These are phyloP conservation scores for Litoditis marina DNA, from an alignment of 2,888 invertebrate genomes.

Conservation along the genomic window DNA sequence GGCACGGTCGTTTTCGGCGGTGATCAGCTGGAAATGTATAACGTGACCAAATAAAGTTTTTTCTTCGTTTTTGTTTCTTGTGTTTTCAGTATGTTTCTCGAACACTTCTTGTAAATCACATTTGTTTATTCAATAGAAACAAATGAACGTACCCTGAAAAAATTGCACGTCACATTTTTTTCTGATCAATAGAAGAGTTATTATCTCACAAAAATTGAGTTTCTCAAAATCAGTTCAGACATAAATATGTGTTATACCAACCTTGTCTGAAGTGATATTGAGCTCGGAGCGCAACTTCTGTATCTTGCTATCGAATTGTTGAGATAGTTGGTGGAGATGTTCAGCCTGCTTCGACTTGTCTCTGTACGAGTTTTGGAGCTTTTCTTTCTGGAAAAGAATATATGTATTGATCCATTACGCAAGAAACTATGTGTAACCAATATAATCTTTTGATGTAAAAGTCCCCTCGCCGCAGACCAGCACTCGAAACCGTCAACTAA, in stretches of 20 bases:
- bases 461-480: no score
- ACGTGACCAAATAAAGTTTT: no score
- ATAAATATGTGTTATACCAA: constrained; percentile 21
- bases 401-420: neutral
- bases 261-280: constrained; percentile 56
- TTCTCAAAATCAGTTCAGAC: neutral
- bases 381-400: constrained; percentile 36
- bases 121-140: no score
- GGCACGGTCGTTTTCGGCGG: constrained; percentile 53
- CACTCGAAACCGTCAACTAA: no score
- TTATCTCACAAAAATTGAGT: no score
- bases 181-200: no score
- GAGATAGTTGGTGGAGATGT: constrained; percentile 50
- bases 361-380: constrained; percentile 55
- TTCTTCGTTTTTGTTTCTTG: constrained; percentile 46
- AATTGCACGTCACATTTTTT: no score
- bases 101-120: no score
- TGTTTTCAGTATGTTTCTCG: constrained; percentile 42
- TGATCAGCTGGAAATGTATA: constrained; percentile 48
- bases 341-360: constrained; percentile 59
- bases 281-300: constrained; percentile 53
- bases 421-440: no score
- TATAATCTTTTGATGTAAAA: no score
- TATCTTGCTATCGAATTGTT: constrained; percentile 54
- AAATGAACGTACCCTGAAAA: no score